A percentile compares a stretch with the other conserved stretches of the same genome.
phyloP scores from a whole-genome alignment of 1,140 invertebrate genomes.

The Eulimnadia texana region DNA sequence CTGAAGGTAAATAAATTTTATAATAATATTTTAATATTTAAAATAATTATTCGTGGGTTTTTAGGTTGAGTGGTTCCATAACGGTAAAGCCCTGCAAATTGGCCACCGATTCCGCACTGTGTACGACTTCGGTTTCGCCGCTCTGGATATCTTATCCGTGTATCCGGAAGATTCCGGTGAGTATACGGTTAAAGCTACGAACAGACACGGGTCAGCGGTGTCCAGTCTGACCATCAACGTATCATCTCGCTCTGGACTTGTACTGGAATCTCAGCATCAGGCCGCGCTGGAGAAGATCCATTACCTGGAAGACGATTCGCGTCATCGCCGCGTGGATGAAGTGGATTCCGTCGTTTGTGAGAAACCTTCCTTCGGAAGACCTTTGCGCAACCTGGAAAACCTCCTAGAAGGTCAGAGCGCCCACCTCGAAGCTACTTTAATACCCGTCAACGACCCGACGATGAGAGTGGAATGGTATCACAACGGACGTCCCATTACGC shows the following conservation, averaged over 20 bases:
- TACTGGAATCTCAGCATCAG: conserved; percentile 87
- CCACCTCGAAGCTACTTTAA: conserved; percentile 87
- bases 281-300: conserved; percentile 82
- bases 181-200: conserved; percentile 30
- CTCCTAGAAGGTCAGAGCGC: conserved; percentile 74
- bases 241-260: conserved; percentile 66
- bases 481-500: conserved; percentile 75
- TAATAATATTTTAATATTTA: conserved; percentile 31
- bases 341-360: conserved; percentile 62
- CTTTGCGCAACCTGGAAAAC: conserved; percentile 67
- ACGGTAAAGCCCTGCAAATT: conserved; percentile 33
- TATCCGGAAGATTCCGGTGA: conserved; percentile 40
- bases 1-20: conserved; percentile 21
- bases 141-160: conserved; percentile 70
- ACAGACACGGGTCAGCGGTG: conserved; percentile 46
- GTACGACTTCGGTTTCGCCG: conserved; percentile 90
- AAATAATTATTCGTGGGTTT: conserved; percentile 23
- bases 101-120: conserved; percentile 81
- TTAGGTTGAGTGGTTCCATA: conserved; percentile 29
- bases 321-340: conserved; percentile 48
- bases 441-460: conserved; percentile 85
- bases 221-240: conserved; percentile 67
- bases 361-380: conserved; percentile 73
- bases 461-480: conserved; percentile 84
- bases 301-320: conserved; percentile 73